Evolutionary conservation across 1,140 invertebrate species (phyloP).

Genomic region (Archegozetes longisetosus): DNA sequence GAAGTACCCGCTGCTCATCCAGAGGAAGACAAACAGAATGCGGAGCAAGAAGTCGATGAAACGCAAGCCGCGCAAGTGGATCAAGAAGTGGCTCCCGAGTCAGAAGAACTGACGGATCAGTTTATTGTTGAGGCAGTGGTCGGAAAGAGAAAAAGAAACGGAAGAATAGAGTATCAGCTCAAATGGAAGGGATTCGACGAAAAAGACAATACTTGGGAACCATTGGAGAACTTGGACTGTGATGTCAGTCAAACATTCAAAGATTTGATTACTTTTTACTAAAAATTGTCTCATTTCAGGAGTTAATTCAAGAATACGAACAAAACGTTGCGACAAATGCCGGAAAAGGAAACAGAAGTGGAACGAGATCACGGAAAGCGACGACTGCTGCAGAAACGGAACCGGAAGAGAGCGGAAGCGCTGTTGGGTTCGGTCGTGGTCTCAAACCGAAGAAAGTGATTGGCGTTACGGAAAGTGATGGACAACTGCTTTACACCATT

Average conservation of each 20-base stretch:
- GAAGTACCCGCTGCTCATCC: too few relatives aligned
- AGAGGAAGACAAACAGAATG: too few relatives aligned
- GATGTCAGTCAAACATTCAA: too few relatives aligned
- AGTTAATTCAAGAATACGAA: not conserved
- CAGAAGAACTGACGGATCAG: constrained; percentile 2
- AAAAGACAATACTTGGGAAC: constrained; percentile 69
- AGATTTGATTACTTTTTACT: too few relatives aligned
- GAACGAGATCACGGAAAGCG: not conserved
- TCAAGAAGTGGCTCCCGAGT: not conserved
- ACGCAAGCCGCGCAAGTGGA: not conserved
- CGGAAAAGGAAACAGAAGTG: not conserved
- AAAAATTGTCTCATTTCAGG: not conserved
- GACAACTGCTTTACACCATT: not conserved
- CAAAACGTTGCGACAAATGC: not conserved
- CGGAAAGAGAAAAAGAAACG: constrained; percentile 19
- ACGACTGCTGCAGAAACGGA: not conserved
- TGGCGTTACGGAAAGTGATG: not conserved
- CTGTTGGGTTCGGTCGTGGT: not conserved
- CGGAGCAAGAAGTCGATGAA: not conserved
- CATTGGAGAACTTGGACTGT: constrained; percentile 44
- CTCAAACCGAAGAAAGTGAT: not conserved
- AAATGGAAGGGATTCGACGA: constrained; percentile 67
- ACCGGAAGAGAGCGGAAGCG: too few relatives aligned
- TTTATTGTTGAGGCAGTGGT: constrained; percentile 15
- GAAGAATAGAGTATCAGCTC: constrained; percentile 47